Conservation (phyloP, 2,797 vertebrate genomes). For the Micrastur ruficollis region DNA sequence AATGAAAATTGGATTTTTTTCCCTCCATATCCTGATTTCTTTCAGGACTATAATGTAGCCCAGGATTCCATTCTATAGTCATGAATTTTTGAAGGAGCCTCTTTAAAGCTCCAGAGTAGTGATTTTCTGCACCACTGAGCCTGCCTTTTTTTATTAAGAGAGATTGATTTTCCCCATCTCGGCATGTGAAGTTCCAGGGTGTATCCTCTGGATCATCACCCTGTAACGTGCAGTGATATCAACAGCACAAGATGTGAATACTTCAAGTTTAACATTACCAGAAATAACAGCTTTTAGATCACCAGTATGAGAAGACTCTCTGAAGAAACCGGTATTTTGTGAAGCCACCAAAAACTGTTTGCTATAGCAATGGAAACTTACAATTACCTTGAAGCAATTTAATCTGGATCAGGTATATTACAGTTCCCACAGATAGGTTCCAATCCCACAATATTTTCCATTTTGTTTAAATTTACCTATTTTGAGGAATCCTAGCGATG, state of each 20-base stretch:
- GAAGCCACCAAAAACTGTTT: background rate
- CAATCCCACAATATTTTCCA: no score
- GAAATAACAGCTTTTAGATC: background rate
- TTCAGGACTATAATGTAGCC: slow-evolving; percentile 9
- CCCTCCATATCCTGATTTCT: background rate
- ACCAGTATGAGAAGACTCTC: background rate
- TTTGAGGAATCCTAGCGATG: background rate
- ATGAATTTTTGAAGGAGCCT: slow-evolving; percentile 56
- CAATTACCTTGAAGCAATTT: background rate
- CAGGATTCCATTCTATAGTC: slow-evolving; percentile 30
- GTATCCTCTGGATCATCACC: background rate
- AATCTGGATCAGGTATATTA: background rate
- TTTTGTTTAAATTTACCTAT: background rate
- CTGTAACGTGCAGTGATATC: background rate
- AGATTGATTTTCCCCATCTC: slow-evolving; percentile 48
- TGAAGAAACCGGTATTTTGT: background rate
- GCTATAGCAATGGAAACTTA: background rate
- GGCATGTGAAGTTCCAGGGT: slow-evolving; percentile 14
- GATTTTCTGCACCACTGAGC: slow-evolving; percentile 47
- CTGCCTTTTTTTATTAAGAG: slow-evolving; percentile 43
- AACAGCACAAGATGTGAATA: background rate
- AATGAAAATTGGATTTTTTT: slow-evolving; percentile 29
- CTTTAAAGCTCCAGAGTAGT: slow-evolving; percentile 28
- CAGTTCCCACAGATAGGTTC: background rate
- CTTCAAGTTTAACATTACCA: background rate